A percentile compares a stretch with the other conserved stretches of the same genome.
phyloP scores from a whole-genome alignment of 2,888 invertebrate genomes.

The Mongoloraphidia duomilia region DNA sequence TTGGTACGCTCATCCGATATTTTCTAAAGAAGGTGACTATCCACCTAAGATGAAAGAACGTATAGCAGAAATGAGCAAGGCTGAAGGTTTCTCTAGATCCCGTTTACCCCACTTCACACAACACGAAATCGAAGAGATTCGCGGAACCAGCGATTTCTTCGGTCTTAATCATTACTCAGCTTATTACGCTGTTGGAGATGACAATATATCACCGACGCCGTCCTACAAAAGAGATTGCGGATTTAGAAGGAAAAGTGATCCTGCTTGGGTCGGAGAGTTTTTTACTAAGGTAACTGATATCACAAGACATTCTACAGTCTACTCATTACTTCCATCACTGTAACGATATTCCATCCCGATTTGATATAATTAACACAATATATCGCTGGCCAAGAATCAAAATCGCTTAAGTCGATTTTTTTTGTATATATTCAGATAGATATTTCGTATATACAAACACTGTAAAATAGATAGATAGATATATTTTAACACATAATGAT shows the following conservation, averaged over 20 bases:
- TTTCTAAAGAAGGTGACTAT: conserved; percentile 46
- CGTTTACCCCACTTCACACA: conserved; percentile 45
- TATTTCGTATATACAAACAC: no score
- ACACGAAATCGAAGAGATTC: conserved; percentile 42
- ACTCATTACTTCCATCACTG: no score
- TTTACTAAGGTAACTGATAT: no score
- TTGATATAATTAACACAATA: no score
- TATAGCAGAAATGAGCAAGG: conserved; percentile 39
- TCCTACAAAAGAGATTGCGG: conserved; percentile 48
- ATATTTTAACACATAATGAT: no score
- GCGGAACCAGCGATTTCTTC: conserved; percentile 52
- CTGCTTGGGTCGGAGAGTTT: conserved; percentile 31
- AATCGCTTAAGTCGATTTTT: no score
- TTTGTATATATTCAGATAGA: no score
- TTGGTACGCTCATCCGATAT: conserved; percentile 54
- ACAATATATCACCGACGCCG: conserved; percentile 24
- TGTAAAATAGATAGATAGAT: no score
- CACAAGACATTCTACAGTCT: no score
- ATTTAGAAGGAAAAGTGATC: conserved; percentile 37
- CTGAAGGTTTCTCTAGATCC: conserved; percentile 42
- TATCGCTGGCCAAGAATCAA: no score
- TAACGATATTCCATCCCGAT: no score
- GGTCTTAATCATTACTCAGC: conserved; percentile 63
- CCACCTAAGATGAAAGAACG: conserved; percentile 46
- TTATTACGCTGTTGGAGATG: neutral